Conservation (phyloP, 2,888 invertebrate genomes). For the Nyleta sp. region DNA sequence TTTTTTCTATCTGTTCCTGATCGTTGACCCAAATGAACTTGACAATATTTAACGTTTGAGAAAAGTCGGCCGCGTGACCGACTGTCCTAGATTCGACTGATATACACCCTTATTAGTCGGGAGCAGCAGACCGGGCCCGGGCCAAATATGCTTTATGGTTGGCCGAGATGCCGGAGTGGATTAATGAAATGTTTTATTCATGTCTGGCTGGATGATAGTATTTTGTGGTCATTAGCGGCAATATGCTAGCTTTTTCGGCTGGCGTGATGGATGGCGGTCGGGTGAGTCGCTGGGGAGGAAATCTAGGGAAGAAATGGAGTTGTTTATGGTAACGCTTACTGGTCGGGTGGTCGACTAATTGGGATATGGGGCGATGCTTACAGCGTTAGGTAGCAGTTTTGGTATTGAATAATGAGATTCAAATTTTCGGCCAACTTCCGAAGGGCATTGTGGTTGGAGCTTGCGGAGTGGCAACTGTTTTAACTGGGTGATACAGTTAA, state of each 20-base stretch:
- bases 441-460: not conserved
- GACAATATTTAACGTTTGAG: no score
- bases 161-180: constrained; percentile 7
- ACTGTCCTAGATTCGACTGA: not conserved
- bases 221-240: constrained; percentile 23
- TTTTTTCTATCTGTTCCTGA: no score
- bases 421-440: not conserved
- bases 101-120: not conserved
- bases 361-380: no score
- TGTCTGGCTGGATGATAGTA: constrained; percentile 7
- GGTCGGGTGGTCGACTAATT: constrained; percentile 9
- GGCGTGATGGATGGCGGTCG: no score
- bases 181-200: constrained; percentile 46
- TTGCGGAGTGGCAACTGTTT: not conserved
- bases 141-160: constrained; percentile 8
- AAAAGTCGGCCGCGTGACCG: no score
- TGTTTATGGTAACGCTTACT: constrained; percentile 5
- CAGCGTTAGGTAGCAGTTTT: no score
- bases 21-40: no score
- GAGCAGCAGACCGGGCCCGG: no score
- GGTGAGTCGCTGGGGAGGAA: not conserved
- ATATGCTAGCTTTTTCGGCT: constrained; percentile 12
- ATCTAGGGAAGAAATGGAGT: constrained; percentile 1
- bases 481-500: no score
- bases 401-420: not conserved